phyloP scores from a whole-genome alignment of 2,113 vertebrate genomes.

The Neopipo cinnamomea region DNA sequence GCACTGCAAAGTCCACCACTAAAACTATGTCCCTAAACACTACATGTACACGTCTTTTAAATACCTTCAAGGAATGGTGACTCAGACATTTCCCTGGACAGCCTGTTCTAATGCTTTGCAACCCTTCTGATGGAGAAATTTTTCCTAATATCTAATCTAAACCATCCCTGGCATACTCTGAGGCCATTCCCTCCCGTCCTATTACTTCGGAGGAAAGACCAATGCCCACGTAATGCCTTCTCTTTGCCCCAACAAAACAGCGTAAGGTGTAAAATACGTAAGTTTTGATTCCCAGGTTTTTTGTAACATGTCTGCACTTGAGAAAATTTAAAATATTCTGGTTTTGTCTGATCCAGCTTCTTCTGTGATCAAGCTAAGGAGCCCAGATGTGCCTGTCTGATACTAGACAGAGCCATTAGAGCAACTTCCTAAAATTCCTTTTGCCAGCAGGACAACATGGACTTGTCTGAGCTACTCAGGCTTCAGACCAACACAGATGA shows the following conservation, averaged over 20 bases:
- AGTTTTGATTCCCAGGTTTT: neutral
- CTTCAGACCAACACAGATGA: neutral
- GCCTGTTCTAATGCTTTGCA: neutral
- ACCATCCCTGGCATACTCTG: neutral
- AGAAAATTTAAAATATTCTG: neutral
- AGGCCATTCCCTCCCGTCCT: neutral
- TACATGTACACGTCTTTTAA: neutral
- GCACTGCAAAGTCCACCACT: neutral
- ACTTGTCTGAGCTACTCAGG: neutral
- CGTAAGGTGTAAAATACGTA: neutral
- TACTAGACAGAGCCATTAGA: neutral
- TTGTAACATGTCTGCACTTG: rapidly evolving
- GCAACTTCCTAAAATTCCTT: neutral
- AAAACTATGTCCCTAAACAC: neutral
- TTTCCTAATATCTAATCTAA: neutral
- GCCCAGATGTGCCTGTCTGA: neutral
- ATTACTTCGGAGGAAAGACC: neutral
- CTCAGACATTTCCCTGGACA: neutral
- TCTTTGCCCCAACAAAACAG: neutral
- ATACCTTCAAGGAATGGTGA: neutral
- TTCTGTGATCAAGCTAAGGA: neutral
- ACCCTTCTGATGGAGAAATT: neutral
- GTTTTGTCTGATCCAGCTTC: neutral
- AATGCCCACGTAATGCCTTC: too few relatives aligned
- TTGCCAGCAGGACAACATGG: neutral